These are phyloP conservation scores for Butorides virescens DNA, from an alignment of 2,113 vertebrate genomes.

Conservation along the genomic window DNA sequence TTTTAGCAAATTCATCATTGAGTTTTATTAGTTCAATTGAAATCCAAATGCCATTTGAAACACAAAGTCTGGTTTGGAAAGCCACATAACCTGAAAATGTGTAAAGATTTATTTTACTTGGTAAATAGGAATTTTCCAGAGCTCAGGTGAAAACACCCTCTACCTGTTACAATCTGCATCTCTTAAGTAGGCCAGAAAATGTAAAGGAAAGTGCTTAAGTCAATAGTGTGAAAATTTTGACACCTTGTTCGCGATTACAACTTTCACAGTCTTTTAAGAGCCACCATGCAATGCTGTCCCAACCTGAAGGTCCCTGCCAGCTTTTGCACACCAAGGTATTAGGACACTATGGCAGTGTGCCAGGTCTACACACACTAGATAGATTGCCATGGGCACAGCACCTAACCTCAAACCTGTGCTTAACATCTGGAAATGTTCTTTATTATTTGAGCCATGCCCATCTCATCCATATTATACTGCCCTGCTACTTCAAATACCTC, in stretches of 20 bases:
- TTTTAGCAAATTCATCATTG: neutral
- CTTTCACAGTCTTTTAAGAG: neutral
- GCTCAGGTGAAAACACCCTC: neutral
- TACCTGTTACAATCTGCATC: neutral
- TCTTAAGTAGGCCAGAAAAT: neutral
- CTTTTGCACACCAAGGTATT: neutral
- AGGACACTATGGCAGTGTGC: neutral
- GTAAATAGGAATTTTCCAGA: neutral
- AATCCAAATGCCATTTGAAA: neutral
- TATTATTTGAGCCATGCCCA: neutral
- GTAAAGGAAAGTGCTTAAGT: neutral
- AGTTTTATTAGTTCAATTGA: neutral
- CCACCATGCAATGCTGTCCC: neutral
- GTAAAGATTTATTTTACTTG: neutral
- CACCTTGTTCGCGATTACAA: neutral
- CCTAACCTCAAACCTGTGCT: neutral
- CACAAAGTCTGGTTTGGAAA: neutral
- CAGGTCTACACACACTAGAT: neutral
- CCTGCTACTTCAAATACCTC: neutral
- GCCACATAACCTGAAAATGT: neutral
- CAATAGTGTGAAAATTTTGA: neutral
- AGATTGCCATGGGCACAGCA: neutral
- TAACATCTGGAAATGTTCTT: neutral
- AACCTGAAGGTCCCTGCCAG: neutral
- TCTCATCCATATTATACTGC: neutral